These are phyloP conservation scores for Eufriesea mexicana DNA, from an alignment of 1,140 invertebrate species.

Conservation along the genomic window DNA sequence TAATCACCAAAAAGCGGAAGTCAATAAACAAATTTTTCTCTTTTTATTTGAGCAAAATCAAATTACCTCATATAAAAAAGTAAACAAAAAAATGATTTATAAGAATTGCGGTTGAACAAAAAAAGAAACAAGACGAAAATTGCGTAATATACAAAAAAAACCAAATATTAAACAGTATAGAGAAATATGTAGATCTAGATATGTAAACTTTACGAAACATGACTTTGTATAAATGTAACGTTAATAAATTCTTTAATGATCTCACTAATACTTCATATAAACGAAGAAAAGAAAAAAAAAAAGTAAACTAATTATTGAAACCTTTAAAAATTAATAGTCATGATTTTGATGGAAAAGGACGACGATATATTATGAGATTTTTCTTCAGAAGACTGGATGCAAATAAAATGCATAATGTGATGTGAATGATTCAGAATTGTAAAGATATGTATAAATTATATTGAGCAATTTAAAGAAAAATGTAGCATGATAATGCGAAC, in stretches of 20 bases:
- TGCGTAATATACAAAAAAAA: constrained; percentile 72
- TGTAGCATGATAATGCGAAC: constrained; percentile 56
- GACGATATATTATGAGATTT: constrained; percentile 67
- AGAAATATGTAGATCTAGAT: constrained; percentile 68
- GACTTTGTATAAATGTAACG: constrained; percentile 78
- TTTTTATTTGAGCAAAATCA: constrained; percentile 82
- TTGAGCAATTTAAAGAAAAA: constrained; percentile 49
- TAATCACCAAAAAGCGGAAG: constrained; percentile 78
- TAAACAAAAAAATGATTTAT: constrained; percentile 59
- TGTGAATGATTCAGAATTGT: constrained; percentile 59
- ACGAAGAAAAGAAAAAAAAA: constrained; percentile 26
- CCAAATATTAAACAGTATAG: constrained; percentile 78
- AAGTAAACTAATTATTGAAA: constrained; percentile 61
- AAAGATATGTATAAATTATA: constrained; percentile 73
- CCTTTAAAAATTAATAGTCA: constrained; percentile 56
- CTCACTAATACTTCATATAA: constrained; percentile 73
- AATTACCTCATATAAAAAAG: constrained; percentile 80
- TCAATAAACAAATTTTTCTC: constrained; percentile 81
- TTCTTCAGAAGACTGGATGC: constrained; percentile 71
- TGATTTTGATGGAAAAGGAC: constrained; percentile 61
- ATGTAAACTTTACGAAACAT: constrained; percentile 65
- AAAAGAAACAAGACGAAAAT: constrained; percentile 37
- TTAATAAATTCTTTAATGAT: constrained; percentile 76
- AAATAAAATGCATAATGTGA: constrained; percentile 66
- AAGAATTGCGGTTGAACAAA: constrained; percentile 9